Base-by-base conservation (phyloP, 2,797 vertebrate species). In the Catharus ustulatus region DNA sequence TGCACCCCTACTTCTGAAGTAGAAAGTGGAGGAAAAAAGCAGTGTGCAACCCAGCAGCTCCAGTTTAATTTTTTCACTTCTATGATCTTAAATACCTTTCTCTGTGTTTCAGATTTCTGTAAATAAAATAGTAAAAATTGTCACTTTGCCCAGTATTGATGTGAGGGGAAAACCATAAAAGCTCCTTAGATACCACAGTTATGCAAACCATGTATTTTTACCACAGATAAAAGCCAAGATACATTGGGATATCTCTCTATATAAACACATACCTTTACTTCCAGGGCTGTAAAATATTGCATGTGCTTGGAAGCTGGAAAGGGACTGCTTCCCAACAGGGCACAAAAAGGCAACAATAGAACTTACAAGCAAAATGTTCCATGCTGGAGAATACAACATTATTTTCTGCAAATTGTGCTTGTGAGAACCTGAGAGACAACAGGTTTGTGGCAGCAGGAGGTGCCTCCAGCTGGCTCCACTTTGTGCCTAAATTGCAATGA, bases 311-410 rank as follows among this genome's bases (percentile, higher is more conserved):
- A 92, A 87, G 49, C 26, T 87, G 84, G 64, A 85, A 89, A 83
- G 40, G 11, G 13, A 52, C 64, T 85, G 18, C 67, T 86, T 94
- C 45, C 58, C 77, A 80, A n/a, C 63, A 23, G 48, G 66, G 48
- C 17, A 72, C 15, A 82, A 51, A 91, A 94, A 92, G 42, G 45
- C 38, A 94, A 75, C 49, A 75, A 48, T 23, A 49, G 16, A 30
- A 55, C 30, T 93, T 83, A 11, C n/a, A 68, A 92, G 87, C n/a
- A 67, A 92, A 89, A 72, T 72, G 61, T 81, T 91, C 88, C 58
- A 21, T 68, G 18, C 10, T 87, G 54, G 24, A 64, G 38, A 87
- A 80, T 40, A 74, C 11, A 77, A 9, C 16, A 71, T 63, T 82
- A 38, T 40, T 80, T 81, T 71, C 68, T 45, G 68, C 12, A 83